Conservation (phyloP, 2,888 invertebrate genomes). For the Aphelenchoides bicaudatus region DNA sequence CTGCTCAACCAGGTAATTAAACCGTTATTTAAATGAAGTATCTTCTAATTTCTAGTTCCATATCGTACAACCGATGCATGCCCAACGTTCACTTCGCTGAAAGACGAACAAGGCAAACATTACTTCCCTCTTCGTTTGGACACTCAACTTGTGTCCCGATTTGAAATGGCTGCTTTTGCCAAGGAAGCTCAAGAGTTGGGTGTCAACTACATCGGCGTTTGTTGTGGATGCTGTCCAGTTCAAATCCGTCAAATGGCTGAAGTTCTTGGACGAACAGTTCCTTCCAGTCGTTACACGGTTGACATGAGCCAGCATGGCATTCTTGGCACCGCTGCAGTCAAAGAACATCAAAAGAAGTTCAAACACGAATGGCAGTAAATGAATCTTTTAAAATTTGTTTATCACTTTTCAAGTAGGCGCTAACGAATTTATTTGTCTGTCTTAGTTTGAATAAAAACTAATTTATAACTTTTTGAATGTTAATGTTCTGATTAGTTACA, state of each 20-base stretch:
- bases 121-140: conserved; percentile 3
- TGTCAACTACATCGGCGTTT: conserved; percentile 14
- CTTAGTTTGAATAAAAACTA: too few species aligned
- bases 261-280: background rate
- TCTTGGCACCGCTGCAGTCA: background rate
- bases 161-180: conserved; percentile 10
- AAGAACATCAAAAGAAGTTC: conserved; percentile 15
- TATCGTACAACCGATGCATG: conserved; percentile 1
- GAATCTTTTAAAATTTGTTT: too few species aligned
- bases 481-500: too few species aligned
- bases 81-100: conserved; percentile 1
- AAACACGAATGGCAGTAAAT: conserved; percentile 7
- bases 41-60: background rate
- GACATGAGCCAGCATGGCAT: conserved; percentile 5
- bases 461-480: too few species aligned
- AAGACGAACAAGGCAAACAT: background rate
- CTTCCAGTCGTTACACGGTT: background rate
- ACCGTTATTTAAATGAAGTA: background rate
- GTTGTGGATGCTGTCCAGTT: background rate
- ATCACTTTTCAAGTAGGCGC: too few species aligned
- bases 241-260: conserved; percentile 15
- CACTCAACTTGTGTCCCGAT: background rate
- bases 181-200: conserved; percentile 3
- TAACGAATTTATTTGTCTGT: too few species aligned
- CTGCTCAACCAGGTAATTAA: background rate